Evolutionary conservation across 2,888 invertebrate species (phyloP), one percentile per base, ranked within the genome.

Genomic region (Carpatolechia fugitivella): DNA sequence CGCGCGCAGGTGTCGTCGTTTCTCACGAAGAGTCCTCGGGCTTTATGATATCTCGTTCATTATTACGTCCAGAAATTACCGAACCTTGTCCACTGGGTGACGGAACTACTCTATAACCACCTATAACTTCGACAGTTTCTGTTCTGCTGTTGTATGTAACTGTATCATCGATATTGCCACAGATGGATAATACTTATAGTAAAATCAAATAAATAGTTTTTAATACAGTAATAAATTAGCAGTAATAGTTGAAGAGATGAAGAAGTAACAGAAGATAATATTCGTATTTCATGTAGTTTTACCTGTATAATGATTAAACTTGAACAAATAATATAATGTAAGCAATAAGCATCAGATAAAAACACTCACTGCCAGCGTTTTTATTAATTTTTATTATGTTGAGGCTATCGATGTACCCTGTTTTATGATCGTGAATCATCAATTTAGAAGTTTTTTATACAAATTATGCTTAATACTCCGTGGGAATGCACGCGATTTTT

Each of bases 1-100:
- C n/a, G n/a, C n/a, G 59, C 85, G 83, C 89, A 89, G 89, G 89
- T 89, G 89, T 85, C 76, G 76, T 79, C 75, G 70, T 66, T 89
- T 89, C 89, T 88, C 89, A 89, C 87, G 83, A 74, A 67, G 71
- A 65, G 63, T 64, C 66, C 29, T 66, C 67, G 68, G 66, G 62
- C 76, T 82, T 81, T 83, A 85, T 82, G 82, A 84, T 77, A 73
- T 72, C 80, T 83, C 84, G 79, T 85, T 83, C 82, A 78, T 85
- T 84, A 82, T 82, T 80, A 72, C 77, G 80, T 73, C 73, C 80
- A 65, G 75, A 82, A 82, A 85, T 86, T 78, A 79, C 77, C 66
- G 68, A 68, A 64, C 71, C 66, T 70, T 63, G 71, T 74, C 73
- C 78, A 78, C 68, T 80, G 75, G 67, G 76, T 65, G 35, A 31